Percentiles rank a stretch among this genome's conserved stretches.
phyloP scores from a whole-genome alignment of 2,797 vertebrate species.

The Pseudochirops cupreus region DNA sequence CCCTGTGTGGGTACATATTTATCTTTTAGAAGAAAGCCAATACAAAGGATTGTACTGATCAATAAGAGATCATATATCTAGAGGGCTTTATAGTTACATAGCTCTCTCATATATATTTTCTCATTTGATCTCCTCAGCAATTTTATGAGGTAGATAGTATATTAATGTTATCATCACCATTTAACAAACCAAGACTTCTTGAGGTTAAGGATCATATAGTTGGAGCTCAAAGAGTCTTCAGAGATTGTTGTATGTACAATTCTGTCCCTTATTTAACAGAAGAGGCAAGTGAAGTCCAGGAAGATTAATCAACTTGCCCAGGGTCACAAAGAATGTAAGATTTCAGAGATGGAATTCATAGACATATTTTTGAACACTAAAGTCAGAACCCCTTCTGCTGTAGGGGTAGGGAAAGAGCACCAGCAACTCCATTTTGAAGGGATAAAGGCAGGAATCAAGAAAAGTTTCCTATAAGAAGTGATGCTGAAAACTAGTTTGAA shows the following conservation, averaged over 20 bases:
- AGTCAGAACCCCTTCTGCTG: neutral
- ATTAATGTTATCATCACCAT: no score
- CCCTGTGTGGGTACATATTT: neutral
- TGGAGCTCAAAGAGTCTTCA: neutral
- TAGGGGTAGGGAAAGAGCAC: neutral
- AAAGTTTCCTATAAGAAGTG: neutral
- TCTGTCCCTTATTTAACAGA: neutral
- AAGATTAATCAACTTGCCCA: neutral
- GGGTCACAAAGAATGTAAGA: neutral
- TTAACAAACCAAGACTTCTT: no score
- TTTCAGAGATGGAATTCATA: neutral
- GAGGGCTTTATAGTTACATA: neutral
- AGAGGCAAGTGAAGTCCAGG: neutral
- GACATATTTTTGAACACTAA: neutral
- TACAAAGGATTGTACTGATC: neutral
- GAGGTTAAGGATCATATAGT: neutral
- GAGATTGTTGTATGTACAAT: neutral
- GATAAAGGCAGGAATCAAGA: neutral
- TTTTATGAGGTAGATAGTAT: neutral
- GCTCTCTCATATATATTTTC: neutral
- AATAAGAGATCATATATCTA: neutral
- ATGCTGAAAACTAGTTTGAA: neutral
- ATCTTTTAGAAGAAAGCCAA: neutral
- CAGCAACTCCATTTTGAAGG: neutral
- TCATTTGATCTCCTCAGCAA: neutral